Evolutionary conservation across 1,140 invertebrate genomes (phyloP).

Genomic region (Conopomorpha cramerella): DNA sequence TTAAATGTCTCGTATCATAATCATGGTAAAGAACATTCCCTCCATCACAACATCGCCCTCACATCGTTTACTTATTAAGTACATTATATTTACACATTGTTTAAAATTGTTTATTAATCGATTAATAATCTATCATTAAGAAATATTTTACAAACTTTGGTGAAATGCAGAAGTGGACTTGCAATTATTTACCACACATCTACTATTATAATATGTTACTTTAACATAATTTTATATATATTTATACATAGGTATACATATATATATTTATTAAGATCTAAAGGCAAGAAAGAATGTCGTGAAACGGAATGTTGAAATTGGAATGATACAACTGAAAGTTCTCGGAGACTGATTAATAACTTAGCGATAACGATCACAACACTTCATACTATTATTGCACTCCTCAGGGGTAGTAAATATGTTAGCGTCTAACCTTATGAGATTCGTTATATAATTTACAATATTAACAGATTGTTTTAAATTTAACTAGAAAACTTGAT

Average conservation of each 20-base stretch:
- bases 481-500: no score
- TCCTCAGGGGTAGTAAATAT: constrained; percentile 47
- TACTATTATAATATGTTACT: no score
- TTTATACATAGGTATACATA: no score
- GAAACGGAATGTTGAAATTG: constrained; percentile 9
- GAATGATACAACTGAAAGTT: constrained; percentile 44
- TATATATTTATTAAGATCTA: no score
- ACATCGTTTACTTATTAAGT: constrained; percentile 15
- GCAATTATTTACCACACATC: constrained; percentile 35
- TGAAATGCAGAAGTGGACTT: constrained; percentile 51
- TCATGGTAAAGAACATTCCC: constrained; percentile 44
- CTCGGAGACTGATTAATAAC: constrained; percentile 36
- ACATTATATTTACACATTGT: constrained; percentile 56
- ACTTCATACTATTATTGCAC: constrained; percentile 51
- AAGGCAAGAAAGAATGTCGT: constrained; percentile 6
- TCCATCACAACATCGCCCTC: no score
- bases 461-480: constrained; percentile 55
- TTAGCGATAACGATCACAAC: constrained; percentile 49
- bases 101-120: constrained; percentile 52
- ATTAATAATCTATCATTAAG: constrained; percentile 54
- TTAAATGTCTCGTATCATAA: constrained; percentile 45
- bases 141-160: constrained; percentile 61
- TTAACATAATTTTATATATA: no score
- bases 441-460: constrained; percentile 55
- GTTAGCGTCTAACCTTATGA: constrained; percentile 45